These are phyloP conservation scores for Rhagoletis pomonella DNA, from an alignment of 1,140 invertebrate species.

Conservation along the genomic window DNA sequence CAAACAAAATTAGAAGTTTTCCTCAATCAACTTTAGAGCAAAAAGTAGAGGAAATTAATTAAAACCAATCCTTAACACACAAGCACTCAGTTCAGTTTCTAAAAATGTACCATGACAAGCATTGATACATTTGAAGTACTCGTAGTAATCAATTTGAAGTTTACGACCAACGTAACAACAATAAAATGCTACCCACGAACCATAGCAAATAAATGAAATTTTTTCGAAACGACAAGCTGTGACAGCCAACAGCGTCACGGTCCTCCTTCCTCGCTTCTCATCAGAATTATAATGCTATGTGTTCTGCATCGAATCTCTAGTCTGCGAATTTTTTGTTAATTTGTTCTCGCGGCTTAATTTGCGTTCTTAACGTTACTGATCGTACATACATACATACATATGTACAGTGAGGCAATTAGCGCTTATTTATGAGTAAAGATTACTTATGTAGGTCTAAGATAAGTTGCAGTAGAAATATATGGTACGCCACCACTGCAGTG, in stretches of 20 bases:
- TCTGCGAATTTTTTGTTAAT: background rate
- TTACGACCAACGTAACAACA: background rate
- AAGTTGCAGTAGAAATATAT: no score
- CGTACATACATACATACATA: background rate
- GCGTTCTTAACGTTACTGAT: conserved; percentile 47
- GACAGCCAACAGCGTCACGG: background rate
- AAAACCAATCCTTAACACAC: background rate
- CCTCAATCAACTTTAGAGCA: background rate
- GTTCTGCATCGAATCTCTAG: background rate
- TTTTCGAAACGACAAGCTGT: conserved; percentile 2
- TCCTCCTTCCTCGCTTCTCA: background rate
- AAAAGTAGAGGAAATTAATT: background rate
- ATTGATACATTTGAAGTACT: background rate
- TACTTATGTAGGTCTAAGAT: no score
- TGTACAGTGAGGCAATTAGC: no score
- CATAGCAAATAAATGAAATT: background rate
- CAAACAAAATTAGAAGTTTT: background rate
- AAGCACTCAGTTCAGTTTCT: background rate
- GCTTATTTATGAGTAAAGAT: no score
- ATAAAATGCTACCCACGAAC: background rate
- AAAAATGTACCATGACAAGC: background rate
- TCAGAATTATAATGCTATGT: conserved; percentile 8
- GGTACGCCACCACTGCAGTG: no score
- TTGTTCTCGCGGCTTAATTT: conserved; percentile 1
- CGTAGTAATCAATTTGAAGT: background rate